These are phyloP conservation scores for Cryptus armator DNA, from an alignment of 2,888 invertebrate genomes.

Conservation along the genomic window DNA sequence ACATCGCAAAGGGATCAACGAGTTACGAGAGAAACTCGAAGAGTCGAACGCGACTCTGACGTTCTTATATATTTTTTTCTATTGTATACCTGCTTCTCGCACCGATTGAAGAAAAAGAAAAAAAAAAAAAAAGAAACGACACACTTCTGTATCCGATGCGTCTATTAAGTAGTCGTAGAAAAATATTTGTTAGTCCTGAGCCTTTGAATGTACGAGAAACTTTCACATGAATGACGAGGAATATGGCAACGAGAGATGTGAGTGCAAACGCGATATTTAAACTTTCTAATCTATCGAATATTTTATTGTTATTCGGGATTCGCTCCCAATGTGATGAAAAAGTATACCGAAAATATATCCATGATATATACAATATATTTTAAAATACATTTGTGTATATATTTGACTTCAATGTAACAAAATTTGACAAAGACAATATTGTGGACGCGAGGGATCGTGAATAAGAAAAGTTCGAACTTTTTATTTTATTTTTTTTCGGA, in stretches of 20 bases:
- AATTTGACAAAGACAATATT: background rate
- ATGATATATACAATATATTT: no score
- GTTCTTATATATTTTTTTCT: no score
- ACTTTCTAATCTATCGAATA: background rate
- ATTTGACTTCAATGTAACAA: background rate
- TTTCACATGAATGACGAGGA: conserved; percentile 3
- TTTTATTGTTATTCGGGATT: background rate
- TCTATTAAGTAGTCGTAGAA: conserved; percentile 14
- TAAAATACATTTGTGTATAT: no score
- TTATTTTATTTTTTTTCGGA: no score
- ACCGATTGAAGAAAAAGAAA: no score
- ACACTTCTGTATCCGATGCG: background rate
- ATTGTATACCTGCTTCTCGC: no score
- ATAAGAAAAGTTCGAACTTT: no score
- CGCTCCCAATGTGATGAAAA: background rate
- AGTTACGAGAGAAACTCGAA: conserved; percentile 53
- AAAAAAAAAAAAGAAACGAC: background rate
- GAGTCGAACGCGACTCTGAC: conserved; percentile 27
- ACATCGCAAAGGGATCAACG: conserved; percentile 56
- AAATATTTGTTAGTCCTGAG: conserved; percentile 5
- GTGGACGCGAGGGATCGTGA: no score
- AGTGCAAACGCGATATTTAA: background rate
- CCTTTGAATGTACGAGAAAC: background rate
- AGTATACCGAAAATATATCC: background rate
- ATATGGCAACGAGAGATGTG: conserved; percentile 5